Evolutionary conservation across 2,797 vertebrate species (phyloP), one percentile per base, ranked within the genome.

Genomic region (Notamacropus eugenii): DNA sequence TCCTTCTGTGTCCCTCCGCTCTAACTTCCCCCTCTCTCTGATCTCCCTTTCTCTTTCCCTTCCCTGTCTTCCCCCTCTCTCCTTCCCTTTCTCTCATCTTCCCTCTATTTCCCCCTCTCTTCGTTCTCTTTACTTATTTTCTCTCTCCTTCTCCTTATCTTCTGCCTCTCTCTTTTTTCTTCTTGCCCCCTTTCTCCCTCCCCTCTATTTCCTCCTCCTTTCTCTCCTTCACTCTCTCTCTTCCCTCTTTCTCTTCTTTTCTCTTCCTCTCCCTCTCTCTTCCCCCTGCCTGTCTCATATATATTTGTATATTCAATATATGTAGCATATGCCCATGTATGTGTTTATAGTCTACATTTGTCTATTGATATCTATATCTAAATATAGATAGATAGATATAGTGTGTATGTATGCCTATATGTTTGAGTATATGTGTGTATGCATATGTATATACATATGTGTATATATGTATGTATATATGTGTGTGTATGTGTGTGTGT

Each of bases 41-140:
- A 1, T 58, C 27, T 6, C 57, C 8, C 57, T 28, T 58, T 31
- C 28, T 29, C 59, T 62, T 2, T 31, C 29, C 28, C 11, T 27
- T 2, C 28, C 14, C 59, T 34, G 5, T 74, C 4, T 14, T 0
- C 34, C 3, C 16, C 6, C 14, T n/a, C 5, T 40, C n/a, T 62
- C 31, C 28, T 29, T 11, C 27, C 28, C 22, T 29, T 10, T n/a
- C 14, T 19, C 5, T 74, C 16, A 14, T 3, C 28, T 6, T 11
- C 27, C 28, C 5, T 29, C 34, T 2, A 0, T 14, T 40, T 4
- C 12, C 62, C 27, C 12, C 11, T n/a, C 3, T 74, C 4, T 0
- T 34, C 59, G 1, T 13, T 13, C 4, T 16, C 59, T 29, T 4
- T 67, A 9, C 29, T 62, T 31, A 52, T 31, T 28, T 29, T 31